Conservation (phyloP, 2,888 invertebrate genomes). For the Rhagonycha lutea region DNA sequence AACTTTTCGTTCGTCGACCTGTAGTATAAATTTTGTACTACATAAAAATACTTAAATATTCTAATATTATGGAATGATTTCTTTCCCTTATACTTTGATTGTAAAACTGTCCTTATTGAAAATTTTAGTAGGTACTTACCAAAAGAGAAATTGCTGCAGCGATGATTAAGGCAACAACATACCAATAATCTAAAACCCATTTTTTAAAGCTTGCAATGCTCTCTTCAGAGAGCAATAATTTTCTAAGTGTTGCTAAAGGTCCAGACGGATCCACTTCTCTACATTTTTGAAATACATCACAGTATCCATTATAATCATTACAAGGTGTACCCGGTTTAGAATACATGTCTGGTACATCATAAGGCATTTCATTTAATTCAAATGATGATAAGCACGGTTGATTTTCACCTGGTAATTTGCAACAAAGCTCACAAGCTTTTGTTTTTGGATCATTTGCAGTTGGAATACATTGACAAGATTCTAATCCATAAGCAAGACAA, state of each 20-base stretch:
- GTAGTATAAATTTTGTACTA: too few species aligned
- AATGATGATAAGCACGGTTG: slow-evolving; percentile 86
- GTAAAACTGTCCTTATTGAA: slow-evolving; percentile 3
- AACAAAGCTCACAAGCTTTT: slow-evolving; percentile 91
- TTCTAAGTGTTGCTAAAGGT: slow-evolving; percentile 85
- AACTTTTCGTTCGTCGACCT: too few species aligned
- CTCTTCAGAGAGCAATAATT: slow-evolving; percentile 84
- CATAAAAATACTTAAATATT: too few species aligned
- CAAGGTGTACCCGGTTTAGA: slow-evolving; percentile 94
- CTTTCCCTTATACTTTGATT: neutral
- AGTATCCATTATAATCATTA: slow-evolving; percentile 89
- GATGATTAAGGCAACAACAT: slow-evolving; percentile 79
- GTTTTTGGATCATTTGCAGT: slow-evolving; percentile 73
- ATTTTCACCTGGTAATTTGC: slow-evolving; percentile 82
- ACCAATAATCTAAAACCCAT: slow-evolving; percentile 91
- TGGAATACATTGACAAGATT: slow-evolving; percentile 92
- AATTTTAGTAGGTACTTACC: slow-evolving; percentile 65
- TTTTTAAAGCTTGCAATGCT: slow-evolving; percentile 85
- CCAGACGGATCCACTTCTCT: slow-evolving; percentile 93
- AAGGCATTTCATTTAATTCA: slow-evolving; percentile 86
- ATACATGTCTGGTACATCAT: slow-evolving; percentile 91
- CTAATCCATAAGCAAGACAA: slow-evolving; percentile 92
- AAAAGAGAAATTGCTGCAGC: slow-evolving; percentile 75
- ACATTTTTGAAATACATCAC: slow-evolving; percentile 76
- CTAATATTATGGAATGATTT: neutral